Evolutionary conservation across 2,113 vertebrate species (phyloP), one percentile per base, ranked within the genome.

Genomic region (Heterotilapia buettikoferi): DNA sequence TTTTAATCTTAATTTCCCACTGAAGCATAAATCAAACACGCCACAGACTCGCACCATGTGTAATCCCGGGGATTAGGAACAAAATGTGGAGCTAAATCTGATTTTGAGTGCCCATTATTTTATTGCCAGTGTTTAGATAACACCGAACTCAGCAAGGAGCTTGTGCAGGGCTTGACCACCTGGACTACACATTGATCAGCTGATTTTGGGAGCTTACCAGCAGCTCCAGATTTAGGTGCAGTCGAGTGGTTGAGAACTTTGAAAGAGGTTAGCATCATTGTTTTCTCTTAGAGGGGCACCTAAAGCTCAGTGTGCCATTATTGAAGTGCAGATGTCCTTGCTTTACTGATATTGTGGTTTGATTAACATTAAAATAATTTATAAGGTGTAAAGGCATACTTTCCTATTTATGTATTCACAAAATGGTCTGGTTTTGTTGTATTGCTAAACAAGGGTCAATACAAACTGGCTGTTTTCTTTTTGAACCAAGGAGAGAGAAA

Each of bases 161-260:
- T 66, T n/a, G 31, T 82, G 24, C 19, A 66, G 21, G 14, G n/a
- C 33, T 68, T 4, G 24, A 38, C 38, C 66, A 73, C 47, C 5
- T 73, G 45, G 52, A 79, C 82, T 61, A 80, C 12, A 59, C 19
- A 6, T 45, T 54, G 50, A 33, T 88, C 68, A 66, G 83, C 53
- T 83, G 82, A 56, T 18, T 89, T 83, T 19, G 3, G 21, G 26
- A 36, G 14, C 87, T 92, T 89, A 31, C 38, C 5, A 84, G 24
- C 40, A 59, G 33, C 61, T 61, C 19, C 78, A 92, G 73, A 86
- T 81, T 86, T 90, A 88, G 91, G 82, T 86, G 90, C 61, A 57
- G 86, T 92, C 52, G 83, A 91, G 88, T 89, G 90, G 81, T 29
- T 66, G 33, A 82, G 84, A 88, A 61, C 52, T 79, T 84, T 91